Conservation (phyloP, 1,140 invertebrate species). For the Hestina assimilis region DNA sequence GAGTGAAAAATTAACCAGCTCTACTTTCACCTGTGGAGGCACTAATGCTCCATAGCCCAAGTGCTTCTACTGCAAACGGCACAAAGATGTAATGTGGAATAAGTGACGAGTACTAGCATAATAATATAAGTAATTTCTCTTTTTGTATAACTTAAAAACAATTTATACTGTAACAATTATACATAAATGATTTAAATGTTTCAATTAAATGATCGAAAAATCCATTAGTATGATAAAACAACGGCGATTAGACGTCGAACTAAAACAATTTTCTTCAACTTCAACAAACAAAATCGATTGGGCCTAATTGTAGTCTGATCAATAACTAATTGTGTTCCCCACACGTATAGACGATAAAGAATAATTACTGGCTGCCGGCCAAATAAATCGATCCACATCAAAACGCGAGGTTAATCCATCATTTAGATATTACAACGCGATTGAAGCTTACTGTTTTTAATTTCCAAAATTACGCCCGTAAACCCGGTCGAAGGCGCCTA, state of each 20-base stretch:
- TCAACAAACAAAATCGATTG: conserved; percentile 76
- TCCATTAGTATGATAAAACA: conserved; percentile 68
- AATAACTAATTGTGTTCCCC: conserved; percentile 77
- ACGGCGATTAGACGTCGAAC: conserved; percentile 65
- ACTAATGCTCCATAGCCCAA: no score
- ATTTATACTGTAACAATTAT: not conserved
- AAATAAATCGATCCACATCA: conserved; percentile 77
- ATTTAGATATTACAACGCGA: conserved; percentile 75
- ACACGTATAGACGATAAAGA: conserved; percentile 71
- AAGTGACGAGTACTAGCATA: no score
- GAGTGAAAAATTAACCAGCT: no score
- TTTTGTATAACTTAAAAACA: no score
- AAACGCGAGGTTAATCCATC: conserved; percentile 75
- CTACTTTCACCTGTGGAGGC: no score
- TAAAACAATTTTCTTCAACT: conserved; percentile 77
- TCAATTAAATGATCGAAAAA: conserved; percentile 29
- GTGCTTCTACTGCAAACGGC: no score
- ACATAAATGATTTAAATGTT: not conserved
- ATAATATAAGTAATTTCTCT: no score
- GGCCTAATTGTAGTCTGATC: conserved; percentile 74
- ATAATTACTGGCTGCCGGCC: conserved; percentile 76
- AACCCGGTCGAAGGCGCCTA: conserved; percentile 51
- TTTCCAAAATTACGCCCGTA: conserved; percentile 70
- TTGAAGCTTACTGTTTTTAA: conserved; percentile 75
- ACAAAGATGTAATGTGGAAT: no score